Evolutionary conservation across 1,140 invertebrate genomes (phyloP), one percentile per base, ranked within the genome.

Genomic region (Aphaenogaster floridana): DNA sequence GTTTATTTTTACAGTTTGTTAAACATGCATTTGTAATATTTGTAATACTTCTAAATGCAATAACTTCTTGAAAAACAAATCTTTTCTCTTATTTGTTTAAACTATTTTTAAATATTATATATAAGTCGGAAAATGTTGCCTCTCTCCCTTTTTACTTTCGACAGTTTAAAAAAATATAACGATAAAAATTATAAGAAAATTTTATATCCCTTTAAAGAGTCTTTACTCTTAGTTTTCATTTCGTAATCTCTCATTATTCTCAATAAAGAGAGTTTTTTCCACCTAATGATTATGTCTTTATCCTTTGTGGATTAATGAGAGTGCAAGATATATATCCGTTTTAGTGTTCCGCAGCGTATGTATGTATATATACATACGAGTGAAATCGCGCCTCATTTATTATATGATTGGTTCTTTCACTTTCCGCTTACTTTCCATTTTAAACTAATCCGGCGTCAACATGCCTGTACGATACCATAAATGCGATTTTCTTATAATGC

Each of bases 361-460:
- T 71, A 86, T 50, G 1, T 54, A 5, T 34, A 39, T 6, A 61
- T 36, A 17, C 54, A 42, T 59, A 68, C 17, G 39, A 84, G 90
- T 89, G 90, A 91, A 91, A 91, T 89, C 90, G 84, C 52, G 61
- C 34, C 63, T 54, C 21, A 6, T 74, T 28, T 50, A 69, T 66
- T 39, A 68, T 36, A 77, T 69, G 77, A 89, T 88, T 77, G 64
- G 68, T 78, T 88, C 91, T 91, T 91, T 91, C 90, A 91, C 91
- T 92, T 90, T 91, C 79, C 72, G 68, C 68, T 89, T 84, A 88
- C 91, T 92, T 92, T 92, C 90, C 90, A 87, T 91, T 87, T 91
- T 78, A 50, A 71, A 63, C 68, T 59, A 90, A 90, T 90, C 78
- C 63, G 48, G 36, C 17, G 36, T 50, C 36, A 54, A 17, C 2